Conservation (phyloP, 2,797 vertebrate genomes). For the Zenarchopterus dispar region DNA sequence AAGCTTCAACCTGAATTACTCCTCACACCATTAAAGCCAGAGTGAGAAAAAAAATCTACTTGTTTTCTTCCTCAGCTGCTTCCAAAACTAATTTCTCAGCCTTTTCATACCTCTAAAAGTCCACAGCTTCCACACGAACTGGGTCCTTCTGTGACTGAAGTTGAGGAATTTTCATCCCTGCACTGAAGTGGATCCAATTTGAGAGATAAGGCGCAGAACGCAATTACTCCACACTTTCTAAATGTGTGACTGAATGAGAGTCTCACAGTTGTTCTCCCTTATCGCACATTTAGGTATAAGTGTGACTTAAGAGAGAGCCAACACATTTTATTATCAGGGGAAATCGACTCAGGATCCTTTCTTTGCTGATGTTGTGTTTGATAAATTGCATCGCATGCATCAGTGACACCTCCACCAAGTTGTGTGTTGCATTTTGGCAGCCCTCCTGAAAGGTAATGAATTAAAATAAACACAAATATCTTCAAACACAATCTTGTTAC, state of each 20-base stretch:
- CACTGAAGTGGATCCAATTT: slow-evolving; percentile 62
- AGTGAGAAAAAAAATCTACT: slow-evolving; percentile 33
- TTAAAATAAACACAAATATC: slow-evolving; percentile 37
- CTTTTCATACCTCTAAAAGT: slow-evolving; percentile 24
- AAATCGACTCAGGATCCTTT: slow-evolving; percentile 27
- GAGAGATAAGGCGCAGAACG: slow-evolving; percentile 65
- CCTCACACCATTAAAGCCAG: slow-evolving; percentile 34
- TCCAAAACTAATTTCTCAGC: slow-evolving; percentile 24
- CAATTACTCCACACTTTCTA: slow-evolving; percentile 66
- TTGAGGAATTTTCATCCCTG: slow-evolving; percentile 35
- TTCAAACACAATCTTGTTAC: slow-evolving; percentile 25
- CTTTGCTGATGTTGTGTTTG: slow-evolving; percentile 33
- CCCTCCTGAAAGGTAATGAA: slow-evolving; percentile 25
- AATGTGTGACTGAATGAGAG: slow-evolving; percentile 65
- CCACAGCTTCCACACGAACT: slow-evolving; percentile 8
- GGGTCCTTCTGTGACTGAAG: slow-evolving; percentile 8
- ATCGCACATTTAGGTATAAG: slow-evolving; percentile 55
- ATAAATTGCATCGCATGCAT: slow-evolving; percentile 36
- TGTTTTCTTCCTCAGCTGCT: slow-evolving; percentile 32
- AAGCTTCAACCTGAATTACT: slow-evolving; percentile 33
- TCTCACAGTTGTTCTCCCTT: slow-evolving; percentile 52
- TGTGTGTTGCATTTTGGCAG: background rate
- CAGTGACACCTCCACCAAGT: slow-evolving; percentile 23
- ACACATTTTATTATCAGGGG: slow-evolving; percentile 34
- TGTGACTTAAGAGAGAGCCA: slow-evolving; percentile 39